Evolutionary conservation across 1,140 invertebrate genomes (phyloP), one percentile per base, ranked within the genome.

Genomic region (Elymnias hypermnestra): DNA sequence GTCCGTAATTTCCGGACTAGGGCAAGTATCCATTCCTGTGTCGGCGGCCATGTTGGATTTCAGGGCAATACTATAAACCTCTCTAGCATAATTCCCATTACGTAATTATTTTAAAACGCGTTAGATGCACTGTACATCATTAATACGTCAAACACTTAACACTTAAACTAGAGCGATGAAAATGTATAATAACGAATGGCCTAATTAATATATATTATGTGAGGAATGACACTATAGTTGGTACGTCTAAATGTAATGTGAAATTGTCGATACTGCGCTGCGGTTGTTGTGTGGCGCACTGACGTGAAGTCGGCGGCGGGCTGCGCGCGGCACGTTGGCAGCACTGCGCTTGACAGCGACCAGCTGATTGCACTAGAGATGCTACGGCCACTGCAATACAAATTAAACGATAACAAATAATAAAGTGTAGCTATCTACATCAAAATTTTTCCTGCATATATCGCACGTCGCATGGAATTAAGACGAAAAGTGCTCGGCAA

Each of bases 11-110:
- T 92, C 92, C 86, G 92, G 92, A 88, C 92, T 93, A 72, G 92
- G 90, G 89, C 91, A 92, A 88, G 92, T 92, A 89, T 93, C 91
- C 91, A 92, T 92, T 89, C 91, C 91, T 88, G 92, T 91, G 86
- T 93, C 92, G 85, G 91, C 92, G 86, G 92, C 92, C 92, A 93
- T 93, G 84, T 91, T 90, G 88, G 74, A 83, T 79, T 82, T 87
- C 81, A 83, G 81, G 78, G 84, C 74, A 87, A 85, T 81, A 83
- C 77, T 79, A 74, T 73, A 72, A 75, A 82, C 83, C 73, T 86
- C 71, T 78, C 66, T 76, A 78, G 71, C 78, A 82, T 81, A 83
- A 84, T 81, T 82, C 70, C 78, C 75, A 81, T 77, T 82, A 78
- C 76, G 71, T 84, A 84, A 84, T 83, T 83, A 66, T 70, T 79